Conservation (phyloP, 1,140 invertebrate species). For the Zeugodacus cucurbitae region DNA sequence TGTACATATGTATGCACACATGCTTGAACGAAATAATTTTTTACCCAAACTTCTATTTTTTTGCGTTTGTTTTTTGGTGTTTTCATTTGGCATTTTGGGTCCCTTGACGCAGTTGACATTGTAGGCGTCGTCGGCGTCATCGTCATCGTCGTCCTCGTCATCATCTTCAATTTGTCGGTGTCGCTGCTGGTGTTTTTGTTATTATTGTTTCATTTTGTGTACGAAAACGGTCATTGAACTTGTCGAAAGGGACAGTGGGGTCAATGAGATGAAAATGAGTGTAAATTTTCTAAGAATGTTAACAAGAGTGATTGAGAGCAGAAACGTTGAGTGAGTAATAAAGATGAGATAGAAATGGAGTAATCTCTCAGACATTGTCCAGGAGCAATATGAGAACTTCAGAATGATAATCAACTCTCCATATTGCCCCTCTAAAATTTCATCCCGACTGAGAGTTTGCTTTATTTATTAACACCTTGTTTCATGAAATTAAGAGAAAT, state of each 20-base stretch:
- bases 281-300: no score
- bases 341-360: no score
- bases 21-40: neutral
- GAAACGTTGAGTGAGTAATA: no score
- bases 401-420: no score
- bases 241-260: neutral
- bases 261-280: neutral
- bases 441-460: no score
- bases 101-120: conserved; percentile 26
- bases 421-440: no score
- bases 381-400: no score
- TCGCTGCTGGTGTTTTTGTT: conserved; percentile 8
- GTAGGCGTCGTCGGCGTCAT: neutral
- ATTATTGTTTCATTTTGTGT: conserved; percentile 32
- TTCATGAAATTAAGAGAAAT: no score
- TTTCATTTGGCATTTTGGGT: conserved; percentile 1
- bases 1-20: neutral
- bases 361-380: no score
- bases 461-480: no score
- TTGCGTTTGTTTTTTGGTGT: neutral
- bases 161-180: conserved; percentile 34
- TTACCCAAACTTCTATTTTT: neutral
- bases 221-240: conserved; percentile 36
- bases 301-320: no score
- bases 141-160: neutral